phyloP scores from a whole-genome alignment of 2,888 invertebrate species.

The Drosophila prostipennis region DNA sequence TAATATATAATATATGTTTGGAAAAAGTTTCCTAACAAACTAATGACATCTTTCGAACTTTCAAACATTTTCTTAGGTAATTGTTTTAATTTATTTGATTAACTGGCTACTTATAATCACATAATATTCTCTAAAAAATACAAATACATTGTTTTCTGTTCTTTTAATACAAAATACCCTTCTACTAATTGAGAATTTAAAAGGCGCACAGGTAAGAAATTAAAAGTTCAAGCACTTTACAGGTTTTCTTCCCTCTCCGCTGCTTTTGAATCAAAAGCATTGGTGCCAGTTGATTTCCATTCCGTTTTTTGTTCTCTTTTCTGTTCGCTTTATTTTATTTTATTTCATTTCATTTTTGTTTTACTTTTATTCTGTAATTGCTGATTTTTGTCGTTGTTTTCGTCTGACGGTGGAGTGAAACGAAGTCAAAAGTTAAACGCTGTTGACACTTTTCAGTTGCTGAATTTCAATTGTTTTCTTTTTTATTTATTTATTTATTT shows the following conservation, averaged over 20 bases:
- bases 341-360: slow-evolving; percentile 9
- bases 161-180: not conserved
- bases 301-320: slow-evolving; percentile 22
- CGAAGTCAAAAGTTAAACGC: slow-evolving; percentile 70
- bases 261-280: slow-evolving; percentile 12
- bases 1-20: too few species aligned
- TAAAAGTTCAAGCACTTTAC: slow-evolving; percentile 67
- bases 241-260: slow-evolving; percentile 41
- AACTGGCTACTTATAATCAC: too few species aligned
- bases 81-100: too few species aligned
- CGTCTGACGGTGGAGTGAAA: slow-evolving; percentile 16
- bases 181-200: slow-evolving; percentile 49
- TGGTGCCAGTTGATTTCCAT: slow-evolving; percentile 43
- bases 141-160: not conserved
- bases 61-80: too few species aligned
- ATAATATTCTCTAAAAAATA: not conserved
- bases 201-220: slow-evolving; percentile 42
- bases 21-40: too few species aligned
- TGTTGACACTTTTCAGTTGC: slow-evolving; percentile 64
- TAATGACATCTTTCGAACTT: too few species aligned
- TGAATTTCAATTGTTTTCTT: slow-evolving; percentile 49
- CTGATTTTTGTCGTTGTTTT: slow-evolving; percentile 18
- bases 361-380: slow-evolving; percentile 16
- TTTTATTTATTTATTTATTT: slow-evolving; percentile 17
- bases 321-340: slow-evolving; percentile 18